Base-by-base conservation (phyloP, 2,888 invertebrate species). In the Endomychus coccineus region DNA sequence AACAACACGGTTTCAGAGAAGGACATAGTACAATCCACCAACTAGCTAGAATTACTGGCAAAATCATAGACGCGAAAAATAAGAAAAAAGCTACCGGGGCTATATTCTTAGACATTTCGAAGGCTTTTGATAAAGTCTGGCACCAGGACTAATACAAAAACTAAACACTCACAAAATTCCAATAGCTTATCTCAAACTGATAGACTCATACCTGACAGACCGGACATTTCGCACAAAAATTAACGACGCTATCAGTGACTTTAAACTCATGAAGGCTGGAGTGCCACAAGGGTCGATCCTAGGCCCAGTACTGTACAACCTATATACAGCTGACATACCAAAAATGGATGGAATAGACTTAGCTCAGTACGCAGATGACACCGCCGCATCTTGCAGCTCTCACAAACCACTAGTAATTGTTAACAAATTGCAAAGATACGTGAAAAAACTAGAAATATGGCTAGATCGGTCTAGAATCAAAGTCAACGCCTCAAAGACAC, bases 51-150 rank as follows among this genome's bases (percentile, higher is more conserved):
- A 34, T 34, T 9, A 28, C 33, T 1, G 37, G 41, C 15, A 15
- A 23, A 9, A 32, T 27, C 11, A n/a, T 27, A 6, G 27, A 13
- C 7, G 19, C 19, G 12, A 27, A 24, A 7, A 42, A 43, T 9
- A 15, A 9, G 9, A n/a, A 15, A 16, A 13, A 24, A 5, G 10
- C 16, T 11, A 28, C 22, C 3, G 32, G 37, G 15, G 37, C 30
- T n/a, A 14, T 32, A 17, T 39, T 44, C 3, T 12, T 42, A 2
- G 41, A 44, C 7, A 16, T 42, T 1, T 10, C 23, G 2, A 34
- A 44, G 28, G 41, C 39, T 1, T 44, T 42, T 19, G 43, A 43
- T 21, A 40, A 23, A 24, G 36, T 40, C 1, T 42, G 42, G 39
- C 36, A 42, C 12, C 9, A 34, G 40, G 37, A 10, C 30, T 34